A percentile compares a stretch with the other conserved stretches of the same genome.
Conservation (phyloP, 64 coral and sea anemone genomes). For the Pachyseris speciosa region DNA sequence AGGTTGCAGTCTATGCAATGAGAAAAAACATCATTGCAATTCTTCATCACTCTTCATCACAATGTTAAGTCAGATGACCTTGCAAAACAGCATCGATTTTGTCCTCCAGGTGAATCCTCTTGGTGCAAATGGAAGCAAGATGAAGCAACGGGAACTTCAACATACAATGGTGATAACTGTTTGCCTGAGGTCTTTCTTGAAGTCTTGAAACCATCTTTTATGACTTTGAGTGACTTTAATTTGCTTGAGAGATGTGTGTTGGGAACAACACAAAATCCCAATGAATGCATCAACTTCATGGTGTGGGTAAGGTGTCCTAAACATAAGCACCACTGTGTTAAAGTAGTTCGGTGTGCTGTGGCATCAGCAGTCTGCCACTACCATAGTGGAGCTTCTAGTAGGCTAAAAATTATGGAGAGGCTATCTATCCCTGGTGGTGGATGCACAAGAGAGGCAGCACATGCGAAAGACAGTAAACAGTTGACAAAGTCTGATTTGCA, state of each 20-base stretch:
- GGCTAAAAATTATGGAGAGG: slow-evolving; percentile 50
- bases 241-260: slow-evolving; percentile 39
- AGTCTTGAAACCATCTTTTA: slow-evolving; percentile 17
- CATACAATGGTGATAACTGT: slow-evolving; percentile 8
- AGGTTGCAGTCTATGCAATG: slow-evolving; percentile 55
- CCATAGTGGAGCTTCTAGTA: slow-evolving; percentile 53
- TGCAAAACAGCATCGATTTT: slow-evolving; percentile 58
- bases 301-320: slow-evolving; percentile 69
- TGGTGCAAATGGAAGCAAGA: slow-evolving; percentile 63
- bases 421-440: slow-evolving; percentile 45
- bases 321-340: slow-evolving; percentile 60
- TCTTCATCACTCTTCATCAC: slow-evolving; percentile 52
- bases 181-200: slow-evolving; percentile 68
- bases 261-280: slow-evolving; percentile 63
- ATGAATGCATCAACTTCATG: slow-evolving; percentile 65
- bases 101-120: slow-evolving; percentile 36
- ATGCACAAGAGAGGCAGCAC: slow-evolving; percentile 14
- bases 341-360: slow-evolving; percentile 53
- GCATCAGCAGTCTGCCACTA: slow-evolving; percentile 71
- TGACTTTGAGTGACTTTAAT: slow-evolving; percentile 52
- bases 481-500: slow-evolving; percentile 40
- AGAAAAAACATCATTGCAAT: slow-evolving; percentile 75
- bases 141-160: slow-evolving; percentile 19
- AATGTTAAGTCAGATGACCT: slow-evolving; percentile 1
- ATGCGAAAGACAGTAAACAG: slow-evolving; percentile 52